Conservation (phyloP, 2,113 vertebrate genomes). For the Mastomys natalensis region DNA sequence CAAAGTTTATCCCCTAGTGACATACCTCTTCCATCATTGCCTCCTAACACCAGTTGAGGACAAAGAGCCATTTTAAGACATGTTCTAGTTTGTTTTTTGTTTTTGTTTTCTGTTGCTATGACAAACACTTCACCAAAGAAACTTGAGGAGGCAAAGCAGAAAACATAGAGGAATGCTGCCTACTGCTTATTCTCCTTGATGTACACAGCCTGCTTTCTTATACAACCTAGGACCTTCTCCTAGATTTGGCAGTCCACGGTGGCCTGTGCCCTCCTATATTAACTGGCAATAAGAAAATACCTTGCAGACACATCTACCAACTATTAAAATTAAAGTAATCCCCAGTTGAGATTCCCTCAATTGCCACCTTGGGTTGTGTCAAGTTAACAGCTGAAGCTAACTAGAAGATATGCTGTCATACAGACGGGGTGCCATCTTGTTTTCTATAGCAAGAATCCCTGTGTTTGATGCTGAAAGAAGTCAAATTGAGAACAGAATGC, state of each 20-base stretch:
- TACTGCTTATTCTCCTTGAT: neutral
- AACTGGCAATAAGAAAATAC: neutral
- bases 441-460: neutral
- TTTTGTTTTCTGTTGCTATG: neutral
- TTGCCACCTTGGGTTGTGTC: neutral
- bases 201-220: too few relatives aligned
- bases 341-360: too few relatives aligned
- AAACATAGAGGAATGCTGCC: neutral
- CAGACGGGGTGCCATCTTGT: neutral
- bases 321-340: neutral
- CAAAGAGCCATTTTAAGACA: neutral
- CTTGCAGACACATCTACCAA: too few relatives aligned
- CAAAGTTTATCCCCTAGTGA: neutral
- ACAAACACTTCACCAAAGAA: neutral
- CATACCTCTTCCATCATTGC: too few relatives aligned
- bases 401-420: neutral
- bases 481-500: neutral
- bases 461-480: neutral
- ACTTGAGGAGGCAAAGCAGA: neutral
- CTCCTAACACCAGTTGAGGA: neutral
- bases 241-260: neutral
- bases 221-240: neutral
- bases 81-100: too few relatives aligned
- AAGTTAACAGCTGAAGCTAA: neutral
- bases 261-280: too few relatives aligned